These are phyloP conservation scores for Pseudochirops corinnae DNA, from an alignment of 2,797 vertebrate species.

Conservation along the genomic window DNA sequence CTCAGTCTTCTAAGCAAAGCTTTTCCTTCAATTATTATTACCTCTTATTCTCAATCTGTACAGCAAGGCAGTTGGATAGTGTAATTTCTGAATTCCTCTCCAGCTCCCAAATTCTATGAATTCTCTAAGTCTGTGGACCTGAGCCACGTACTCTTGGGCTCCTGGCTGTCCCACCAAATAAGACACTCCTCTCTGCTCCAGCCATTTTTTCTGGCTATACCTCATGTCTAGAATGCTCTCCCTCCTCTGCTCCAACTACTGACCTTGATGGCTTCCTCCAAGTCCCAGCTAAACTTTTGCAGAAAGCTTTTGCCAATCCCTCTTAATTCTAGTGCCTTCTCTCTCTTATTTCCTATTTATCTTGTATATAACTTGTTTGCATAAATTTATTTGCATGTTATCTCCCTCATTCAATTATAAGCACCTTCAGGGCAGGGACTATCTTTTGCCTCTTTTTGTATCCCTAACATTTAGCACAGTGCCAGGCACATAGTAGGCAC, in stretches of 20 bases:
- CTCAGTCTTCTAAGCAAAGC: not conserved
- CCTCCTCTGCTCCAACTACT: not conserved
- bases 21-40: not conserved
- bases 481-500: too few species aligned
- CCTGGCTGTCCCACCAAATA: not conserved
- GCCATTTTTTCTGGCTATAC: not conserved
- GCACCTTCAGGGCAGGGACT: too few species aligned
- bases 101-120: not conserved
- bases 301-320: not conserved
- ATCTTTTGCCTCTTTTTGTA: not conserved
- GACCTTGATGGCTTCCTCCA: not conserved
- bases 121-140: not conserved
- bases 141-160: not conserved
- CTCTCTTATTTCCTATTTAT: not conserved
- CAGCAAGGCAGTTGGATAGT: not conserved
- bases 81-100: not conserved
- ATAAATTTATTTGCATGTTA: too few species aligned
- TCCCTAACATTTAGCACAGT: not conserved
- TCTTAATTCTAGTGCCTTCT: not conserved
- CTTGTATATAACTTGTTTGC: not conserved
- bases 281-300: not conserved
- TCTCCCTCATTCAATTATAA: too few species aligned
- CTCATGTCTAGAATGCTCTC: not conserved
- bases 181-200: not conserved
- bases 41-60: not conserved